Conservation (phyloP, 2,797 vertebrate genomes). For the Acomys russatus region DNA sequence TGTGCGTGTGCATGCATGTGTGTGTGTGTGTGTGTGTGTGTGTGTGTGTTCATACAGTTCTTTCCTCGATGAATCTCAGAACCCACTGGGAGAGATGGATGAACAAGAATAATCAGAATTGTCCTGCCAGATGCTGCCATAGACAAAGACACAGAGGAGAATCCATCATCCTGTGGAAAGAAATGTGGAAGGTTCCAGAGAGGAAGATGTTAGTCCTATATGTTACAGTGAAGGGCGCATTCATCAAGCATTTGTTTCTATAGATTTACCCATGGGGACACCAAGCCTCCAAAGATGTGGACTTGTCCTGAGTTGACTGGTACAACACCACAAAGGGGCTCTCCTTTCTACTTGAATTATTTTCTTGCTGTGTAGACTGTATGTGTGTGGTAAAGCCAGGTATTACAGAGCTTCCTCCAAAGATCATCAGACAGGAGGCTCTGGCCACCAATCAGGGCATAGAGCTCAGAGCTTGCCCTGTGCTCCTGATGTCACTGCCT, state of each 20-base stretch:
- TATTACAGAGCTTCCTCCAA: neutral
- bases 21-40: neutral
- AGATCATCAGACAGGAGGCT: neutral
- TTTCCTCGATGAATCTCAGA: neutral
- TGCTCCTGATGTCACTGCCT: neutral
- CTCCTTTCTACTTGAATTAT: neutral
- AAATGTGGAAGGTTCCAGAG: neutral
- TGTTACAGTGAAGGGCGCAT: neutral
- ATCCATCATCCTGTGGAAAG: neutral
- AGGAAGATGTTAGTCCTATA: neutral
- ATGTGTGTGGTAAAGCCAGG: neutral
- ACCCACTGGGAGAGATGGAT: neutral
- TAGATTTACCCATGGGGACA: neutral
- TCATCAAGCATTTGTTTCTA: neutral
- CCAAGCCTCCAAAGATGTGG: neutral
- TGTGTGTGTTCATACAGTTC: neutral
- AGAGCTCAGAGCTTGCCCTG: accelerated
- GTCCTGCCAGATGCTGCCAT: neutral
- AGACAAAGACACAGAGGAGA: neutral
- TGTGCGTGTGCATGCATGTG: neutral
- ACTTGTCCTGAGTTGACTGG: neutral
- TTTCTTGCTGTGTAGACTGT: neutral
- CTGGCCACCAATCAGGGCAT: neutral
- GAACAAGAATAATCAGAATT: neutral
- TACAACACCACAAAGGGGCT: neutral